A percentile compares a stretch with the other conserved stretches of the same genome.
Conservation (phyloP, 2,797 vertebrate species). For the Ataeniobius toweri region DNA sequence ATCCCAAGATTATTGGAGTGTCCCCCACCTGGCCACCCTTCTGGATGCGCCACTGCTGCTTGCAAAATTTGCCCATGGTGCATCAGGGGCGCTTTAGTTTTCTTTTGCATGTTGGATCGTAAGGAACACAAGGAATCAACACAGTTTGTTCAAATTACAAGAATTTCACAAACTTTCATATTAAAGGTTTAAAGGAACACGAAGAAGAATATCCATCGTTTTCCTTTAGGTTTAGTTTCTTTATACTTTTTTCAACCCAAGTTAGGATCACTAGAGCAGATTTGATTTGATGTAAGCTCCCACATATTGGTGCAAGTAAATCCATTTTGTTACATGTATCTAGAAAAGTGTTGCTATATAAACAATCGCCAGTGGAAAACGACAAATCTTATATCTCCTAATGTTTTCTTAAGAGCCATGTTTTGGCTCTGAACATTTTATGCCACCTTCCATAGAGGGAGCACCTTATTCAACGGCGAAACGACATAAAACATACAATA, state of each 20-base stretch:
- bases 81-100: too few species aligned
- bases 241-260: background rate
- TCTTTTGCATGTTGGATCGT: too few species aligned
- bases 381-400: background rate
- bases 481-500: background rate
- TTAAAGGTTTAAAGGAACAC: background rate
- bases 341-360: background rate
- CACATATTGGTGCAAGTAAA: background rate
- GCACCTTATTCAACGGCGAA: too few species aligned
- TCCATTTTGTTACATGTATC: background rate
- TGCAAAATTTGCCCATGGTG: too few species aligned
- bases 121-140: background rate
- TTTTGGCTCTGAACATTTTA: background rate
- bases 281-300: background rate
- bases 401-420: background rate
- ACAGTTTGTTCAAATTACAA: background rate
- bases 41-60: too few species aligned
- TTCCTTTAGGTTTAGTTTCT: background rate
- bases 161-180: background rate
- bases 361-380: background rate
- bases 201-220: background rate
- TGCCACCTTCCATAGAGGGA: background rate
- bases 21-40: too few species aligned
- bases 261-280: background rate
- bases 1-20: too few species aligned